phyloP scores from a whole-genome alignment of 2,113 vertebrate genomes.

The Thymallus thymallus region DNA sequence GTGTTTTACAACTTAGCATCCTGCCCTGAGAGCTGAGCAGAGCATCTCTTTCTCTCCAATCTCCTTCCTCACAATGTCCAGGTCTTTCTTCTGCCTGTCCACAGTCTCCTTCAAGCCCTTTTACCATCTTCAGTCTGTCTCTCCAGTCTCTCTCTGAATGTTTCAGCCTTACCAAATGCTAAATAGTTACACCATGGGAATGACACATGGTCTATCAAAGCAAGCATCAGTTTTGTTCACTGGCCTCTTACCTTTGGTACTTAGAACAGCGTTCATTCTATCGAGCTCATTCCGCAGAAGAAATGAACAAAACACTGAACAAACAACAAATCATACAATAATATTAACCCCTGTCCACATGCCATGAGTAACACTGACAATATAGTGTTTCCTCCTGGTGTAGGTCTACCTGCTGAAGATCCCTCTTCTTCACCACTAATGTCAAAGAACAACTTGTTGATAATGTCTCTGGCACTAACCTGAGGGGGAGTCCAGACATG shows the following conservation, averaged over 20 bases:
- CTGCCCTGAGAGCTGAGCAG: slow-evolving; percentile 86
- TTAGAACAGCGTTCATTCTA: slow-evolving; percentile 79
- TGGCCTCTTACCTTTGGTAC: slow-evolving; percentile 78
- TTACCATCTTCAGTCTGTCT: slow-evolving; percentile 78
- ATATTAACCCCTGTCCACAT: neutral
- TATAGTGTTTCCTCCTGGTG: neutral
- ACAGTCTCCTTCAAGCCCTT: slow-evolving; percentile 78
- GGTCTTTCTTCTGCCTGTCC: slow-evolving; percentile 81
- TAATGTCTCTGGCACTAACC: slow-evolving; percentile 89
- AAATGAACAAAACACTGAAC: slow-evolving; percentile 4
- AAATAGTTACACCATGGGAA: too few species aligned
- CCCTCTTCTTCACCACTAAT: slow-evolving; percentile 77
- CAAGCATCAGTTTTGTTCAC: neutral
- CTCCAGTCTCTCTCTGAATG: slow-evolving; percentile 82
- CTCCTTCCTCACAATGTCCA: slow-evolving; percentile 80
- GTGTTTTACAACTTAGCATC: neutral
- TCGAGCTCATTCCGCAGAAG: slow-evolving; percentile 88
- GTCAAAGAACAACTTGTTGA: slow-evolving; percentile 92
- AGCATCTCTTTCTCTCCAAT: slow-evolving; percentile 84
- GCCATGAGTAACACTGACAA: neutral
- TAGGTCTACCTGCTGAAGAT: slow-evolving; percentile 74
- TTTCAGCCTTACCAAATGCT: neutral
- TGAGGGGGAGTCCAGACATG: slow-evolving; percentile 54
- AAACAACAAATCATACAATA: neutral
- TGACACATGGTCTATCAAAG: neutral